Conservation (phyloP, 2,797 vertebrate genomes). For the Coranthus polyacanthus region DNA sequence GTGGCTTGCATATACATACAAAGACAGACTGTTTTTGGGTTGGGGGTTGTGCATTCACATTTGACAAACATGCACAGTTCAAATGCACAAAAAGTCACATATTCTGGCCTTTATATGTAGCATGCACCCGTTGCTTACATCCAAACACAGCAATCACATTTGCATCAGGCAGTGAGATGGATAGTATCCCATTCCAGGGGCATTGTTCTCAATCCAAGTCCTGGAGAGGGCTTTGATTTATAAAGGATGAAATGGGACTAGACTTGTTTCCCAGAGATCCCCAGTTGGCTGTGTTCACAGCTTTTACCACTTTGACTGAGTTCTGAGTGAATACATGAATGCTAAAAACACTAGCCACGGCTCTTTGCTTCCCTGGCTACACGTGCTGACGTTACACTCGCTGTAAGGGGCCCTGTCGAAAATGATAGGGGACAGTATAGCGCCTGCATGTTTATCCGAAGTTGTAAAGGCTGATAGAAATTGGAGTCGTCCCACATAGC, state of each 20-base stretch:
- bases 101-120: not conserved
- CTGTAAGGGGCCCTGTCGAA: conserved; percentile 42
- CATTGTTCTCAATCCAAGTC: conserved; percentile 72
- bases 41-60: too few species aligned
- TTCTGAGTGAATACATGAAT: conserved; percentile 83
- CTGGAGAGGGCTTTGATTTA: conserved; percentile 75
- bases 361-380: conserved; percentile 26
- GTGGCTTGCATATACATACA: too few species aligned
- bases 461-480: conserved; percentile 27
- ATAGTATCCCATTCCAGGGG: conserved; percentile 60
- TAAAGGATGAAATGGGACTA: conserved; percentile 76
- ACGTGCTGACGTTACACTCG: conserved; percentile 44
- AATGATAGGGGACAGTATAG: conserved; percentile 25
- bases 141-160: conserved; percentile 5
- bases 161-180: conserved; percentile 51
- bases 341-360: conserved; percentile 50
- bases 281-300: conserved; percentile 65
- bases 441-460: conserved; percentile 22
- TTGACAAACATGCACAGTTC: too few species aligned
- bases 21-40: too few species aligned
- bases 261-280: conserved; percentile 71
- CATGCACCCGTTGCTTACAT: not conserved
- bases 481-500: conserved; percentile 31
- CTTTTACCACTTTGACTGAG: conserved; percentile 67
- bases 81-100: not conserved